Base-by-base conservation (phyloP, 2,888 invertebrate species). In the Drosophila meridiana region DNA sequence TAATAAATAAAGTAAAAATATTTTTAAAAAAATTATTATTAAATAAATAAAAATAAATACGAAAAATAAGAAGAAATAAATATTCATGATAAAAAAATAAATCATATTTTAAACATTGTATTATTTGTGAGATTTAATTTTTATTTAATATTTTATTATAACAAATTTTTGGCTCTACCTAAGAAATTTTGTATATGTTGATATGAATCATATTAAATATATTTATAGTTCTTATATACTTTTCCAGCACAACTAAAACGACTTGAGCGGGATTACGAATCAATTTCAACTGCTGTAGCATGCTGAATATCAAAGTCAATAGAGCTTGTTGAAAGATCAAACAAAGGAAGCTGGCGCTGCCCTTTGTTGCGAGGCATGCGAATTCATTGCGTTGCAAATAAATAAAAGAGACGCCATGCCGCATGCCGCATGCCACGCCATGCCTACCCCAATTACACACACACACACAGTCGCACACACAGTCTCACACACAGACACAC, bases 361-460 rank as follows among this genome's bases (percentile, higher is more conserved):
- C 57, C 42, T 76, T 69, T 62, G 71, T 72, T 64, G 52, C 43
- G 53, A 48, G 63, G 63, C 62, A 72, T 66, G 70, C 61, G 58
- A 73, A 83, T 79, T 83, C 71, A 80, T 82, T 88, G 78, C 69
- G 61, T 55, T 80, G 69, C 76, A 88, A 84, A 84, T 82, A 86
- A 88, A 86, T 82, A 88, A 88, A 76, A 80, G 69, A 57, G 69
- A 57, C 61, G 56, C 48, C 52, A 48, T 58, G 47, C 57, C 56
- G 57, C 52, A 48, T 58, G 47, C 57, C 56, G 57, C 69, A 61
- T 62, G 61, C 36, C 4, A 42, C 13, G 36, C 32, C 40, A 40
- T 8, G 38, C n/a, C 40, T 42, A 47, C 28, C 45, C 28, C 43
- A 45, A 62, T 32, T 28, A 48, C 28, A 42, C 36, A 60, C 45